Evolutionary conservation across 2,797 vertebrate species (phyloP).

Genomic region (Neoniphon sammara): DNA sequence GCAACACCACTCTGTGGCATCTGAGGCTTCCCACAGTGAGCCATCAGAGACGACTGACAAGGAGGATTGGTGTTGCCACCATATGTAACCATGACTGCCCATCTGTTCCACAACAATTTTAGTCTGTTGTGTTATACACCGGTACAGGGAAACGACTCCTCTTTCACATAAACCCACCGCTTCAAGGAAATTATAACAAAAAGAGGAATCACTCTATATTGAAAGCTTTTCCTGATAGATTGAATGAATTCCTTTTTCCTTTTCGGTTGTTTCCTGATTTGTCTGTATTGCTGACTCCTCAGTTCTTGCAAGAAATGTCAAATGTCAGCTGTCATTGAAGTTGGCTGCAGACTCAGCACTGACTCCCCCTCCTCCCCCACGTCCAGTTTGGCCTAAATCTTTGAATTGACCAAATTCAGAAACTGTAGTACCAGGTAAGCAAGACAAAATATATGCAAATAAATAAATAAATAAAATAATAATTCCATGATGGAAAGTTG

Average conservation of each 20-base stretch:
- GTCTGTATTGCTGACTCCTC: slow-evolving; percentile 70
- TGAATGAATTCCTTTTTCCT: slow-evolving; percentile 41
- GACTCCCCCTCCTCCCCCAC: too few relatives aligned
- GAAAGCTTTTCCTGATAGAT: slow-evolving; percentile 22
- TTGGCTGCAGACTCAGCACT: slow-evolving; percentile 72
- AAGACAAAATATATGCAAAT: background rate
- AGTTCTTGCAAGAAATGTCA: slow-evolving; percentile 38
- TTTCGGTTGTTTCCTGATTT: slow-evolving; percentile 61
- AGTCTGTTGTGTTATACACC: background rate
- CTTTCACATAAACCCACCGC: slow-evolving; percentile 32
- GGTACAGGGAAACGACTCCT: slow-evolving; percentile 41
- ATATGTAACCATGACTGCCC: slow-evolving; percentile 30
- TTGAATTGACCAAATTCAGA: background rate
- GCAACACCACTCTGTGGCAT: slow-evolving; percentile 81
- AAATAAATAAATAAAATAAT: slow-evolving; percentile 11
- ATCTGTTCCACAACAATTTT: slow-evolving; percentile 33
- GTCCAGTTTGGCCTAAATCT: too few relatives aligned
- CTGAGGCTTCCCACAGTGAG: slow-evolving; percentile 77
- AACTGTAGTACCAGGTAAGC: background rate
- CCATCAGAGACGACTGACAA: slow-evolving; percentile 66
- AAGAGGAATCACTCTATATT: slow-evolving; percentile 56
- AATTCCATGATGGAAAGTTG: slow-evolving; percentile 30
- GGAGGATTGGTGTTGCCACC: slow-evolving; percentile 62
- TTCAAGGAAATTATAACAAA: slow-evolving; percentile 65
- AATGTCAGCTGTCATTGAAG: slow-evolving; percentile 27